Base-by-base conservation (phyloP, 1,140 invertebrate genomes). In the Trichogramma pretiosum region DNA sequence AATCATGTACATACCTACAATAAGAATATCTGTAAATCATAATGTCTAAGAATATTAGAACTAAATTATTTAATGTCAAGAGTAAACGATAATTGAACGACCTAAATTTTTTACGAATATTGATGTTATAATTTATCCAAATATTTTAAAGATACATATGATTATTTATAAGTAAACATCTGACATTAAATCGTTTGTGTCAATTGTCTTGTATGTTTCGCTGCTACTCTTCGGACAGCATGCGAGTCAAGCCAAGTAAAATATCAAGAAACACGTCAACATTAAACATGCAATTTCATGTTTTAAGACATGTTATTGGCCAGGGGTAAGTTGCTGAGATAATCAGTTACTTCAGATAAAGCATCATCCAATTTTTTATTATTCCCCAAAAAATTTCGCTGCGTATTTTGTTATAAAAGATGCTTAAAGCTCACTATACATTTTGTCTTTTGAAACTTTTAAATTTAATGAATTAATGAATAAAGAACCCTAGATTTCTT, bases 221-320 rank as follows among this genome's bases (percentile, higher is more conserved):
- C 68, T 62, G 67, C 61, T 68, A 70, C 61, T 56, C 59, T 66
- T 70, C 70, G 69, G 67, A 69, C 69, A 72, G 67, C 69, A 70
- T 70, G 69, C 66, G 65, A 72, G 69, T 68, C 69, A 63, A 58
- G 67, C 67, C 66, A 72, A 72, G 67, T 70, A 72, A 72, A 70
- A 67, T 66, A 64, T 65, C 65, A 62, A 61, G 67, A 70, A 65
- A 69, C 52, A 65, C 62, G 63, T 37, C 69, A 62, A 57, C 65
- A 60, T 66, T 69, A 64, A 66, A 59, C 65, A 65, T 69, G 59
- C 63, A 62, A 69, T 68, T 65, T 59, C 62, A 61, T 70, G 66
- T 63, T 64, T 66, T 70, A 69, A n/a, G 67, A 63, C 65, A 66
- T 66, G 62, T 68, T 52, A 70, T 62, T 68, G 65, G 69, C 66